Percentiles rank a stretch among this genome's conserved stretches.
Evolutionary conservation across 2,888 invertebrate species (phyloP).

Genomic region (Augochlorella aurata): DNA sequence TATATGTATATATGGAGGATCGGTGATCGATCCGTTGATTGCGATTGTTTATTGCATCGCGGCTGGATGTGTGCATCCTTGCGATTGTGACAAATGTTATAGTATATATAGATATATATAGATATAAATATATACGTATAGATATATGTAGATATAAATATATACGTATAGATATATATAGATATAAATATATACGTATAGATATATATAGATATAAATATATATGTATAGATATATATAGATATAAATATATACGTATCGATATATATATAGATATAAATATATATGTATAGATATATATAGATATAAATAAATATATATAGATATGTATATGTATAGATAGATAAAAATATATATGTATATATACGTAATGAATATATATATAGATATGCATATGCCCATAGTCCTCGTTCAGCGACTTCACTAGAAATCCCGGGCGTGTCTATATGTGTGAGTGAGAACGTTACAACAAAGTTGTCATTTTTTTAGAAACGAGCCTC

Average conservation of each 20-base stretch:
- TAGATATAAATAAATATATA: not conserved
- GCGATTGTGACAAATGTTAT: constrained; percentile 20
- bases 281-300: constrained; percentile 36
- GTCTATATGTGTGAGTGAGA: constrained; percentile 12
- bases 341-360: not conserved
- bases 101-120: too few species aligned
- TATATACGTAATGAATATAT: not conserved
- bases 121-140: constrained; percentile 9
- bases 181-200: constrained; percentile 29
- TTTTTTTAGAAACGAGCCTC: constrained; percentile 52
- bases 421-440: constrained; percentile 43
- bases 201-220: not conserved
- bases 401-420: constrained; percentile 56
- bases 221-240: too few species aligned
- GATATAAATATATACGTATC: constrained; percentile 1
- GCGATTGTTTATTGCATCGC: constrained; percentile 64
- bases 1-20: too few species aligned
- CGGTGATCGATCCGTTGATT: constrained; percentile 48
- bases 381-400: constrained; percentile 43
- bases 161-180: not conserved
- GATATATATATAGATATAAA: not conserved
- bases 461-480: constrained; percentile 1
- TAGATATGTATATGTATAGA: constrained; percentile 32
- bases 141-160: constrained; percentile 28
- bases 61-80: constrained; percentile 23